A percentile compares a stretch with the other conserved stretches of the same genome.
Evolutionary conservation across 2,113 vertebrate genomes (phyloP).

Genomic region (Odobenus rosmarus): DNA sequence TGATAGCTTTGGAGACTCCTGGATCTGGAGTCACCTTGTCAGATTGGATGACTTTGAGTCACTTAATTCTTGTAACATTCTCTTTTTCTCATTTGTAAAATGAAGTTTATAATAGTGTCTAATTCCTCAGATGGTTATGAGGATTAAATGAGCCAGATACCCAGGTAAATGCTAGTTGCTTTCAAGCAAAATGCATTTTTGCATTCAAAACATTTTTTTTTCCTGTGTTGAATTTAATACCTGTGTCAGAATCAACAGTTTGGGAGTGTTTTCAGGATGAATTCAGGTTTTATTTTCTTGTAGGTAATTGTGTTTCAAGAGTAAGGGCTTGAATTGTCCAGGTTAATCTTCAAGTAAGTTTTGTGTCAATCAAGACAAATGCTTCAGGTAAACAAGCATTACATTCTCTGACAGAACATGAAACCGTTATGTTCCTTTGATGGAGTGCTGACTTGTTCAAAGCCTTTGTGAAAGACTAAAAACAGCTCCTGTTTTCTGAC

Average conservation of each 20-base stretch:
- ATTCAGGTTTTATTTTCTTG: slow-evolving; percentile 42
- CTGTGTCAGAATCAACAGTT: background rate
- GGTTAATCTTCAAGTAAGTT: slow-evolving; percentile 59
- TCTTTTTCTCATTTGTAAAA: slow-evolving; percentile 33
- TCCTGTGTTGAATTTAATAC: slow-evolving; percentile 5
- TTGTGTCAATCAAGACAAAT: background rate
- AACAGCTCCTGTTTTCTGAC: slow-evolving; percentile 42
- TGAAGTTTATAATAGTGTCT: background rate
- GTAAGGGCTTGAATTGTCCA: slow-evolving; percentile 37
- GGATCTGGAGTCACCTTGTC: background rate
- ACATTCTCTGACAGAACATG: slow-evolving; percentile 57
- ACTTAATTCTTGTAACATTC: background rate
- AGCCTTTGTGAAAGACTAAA: slow-evolving; percentile 41
- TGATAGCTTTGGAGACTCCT: background rate
- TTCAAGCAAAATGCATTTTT: background rate
- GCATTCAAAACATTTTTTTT: background rate
- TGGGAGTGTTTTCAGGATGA: background rate
- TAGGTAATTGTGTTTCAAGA: slow-evolving; percentile 6
- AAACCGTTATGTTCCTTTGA: slow-evolving; percentile 54
- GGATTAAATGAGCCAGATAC: background rate
- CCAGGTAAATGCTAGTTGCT: background rate
- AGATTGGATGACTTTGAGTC: background rate
- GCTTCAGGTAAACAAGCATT: slow-evolving; percentile 72
- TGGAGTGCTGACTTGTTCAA: slow-evolving; percentile 56
- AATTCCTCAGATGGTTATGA: background rate